These are phyloP conservation scores for Lamprologus ornatipinnis DNA, from an alignment of 2,113 vertebrate species.

Conservation along the genomic window DNA sequence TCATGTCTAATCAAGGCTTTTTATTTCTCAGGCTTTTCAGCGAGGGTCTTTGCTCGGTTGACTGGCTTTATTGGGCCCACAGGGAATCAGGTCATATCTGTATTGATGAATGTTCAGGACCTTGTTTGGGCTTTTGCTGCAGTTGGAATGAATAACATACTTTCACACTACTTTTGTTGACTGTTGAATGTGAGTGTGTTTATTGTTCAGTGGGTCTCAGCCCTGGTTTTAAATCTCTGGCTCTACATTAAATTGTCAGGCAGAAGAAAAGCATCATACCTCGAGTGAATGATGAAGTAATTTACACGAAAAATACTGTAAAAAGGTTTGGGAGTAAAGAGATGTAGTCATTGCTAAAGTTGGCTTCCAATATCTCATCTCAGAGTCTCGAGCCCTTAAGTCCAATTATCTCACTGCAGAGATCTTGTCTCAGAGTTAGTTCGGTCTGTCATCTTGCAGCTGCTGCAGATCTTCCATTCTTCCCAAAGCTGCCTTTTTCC, in stretches of 20 bases:
- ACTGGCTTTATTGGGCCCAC: constrained; percentile 21
- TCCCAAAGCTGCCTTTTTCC: background rate
- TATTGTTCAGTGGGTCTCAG: background rate
- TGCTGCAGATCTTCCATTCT: background rate
- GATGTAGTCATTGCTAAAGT: background rate
- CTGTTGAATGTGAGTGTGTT: background rate
- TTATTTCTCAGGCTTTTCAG: background rate
- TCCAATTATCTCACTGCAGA: background rate
- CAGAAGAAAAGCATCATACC: background rate
- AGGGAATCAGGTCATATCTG: background rate
- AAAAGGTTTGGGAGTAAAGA: background rate
- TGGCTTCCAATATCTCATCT: background rate
- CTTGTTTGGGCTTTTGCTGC: background rate
- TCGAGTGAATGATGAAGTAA: background rate
- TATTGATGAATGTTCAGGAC: background rate
- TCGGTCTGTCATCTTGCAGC: background rate
- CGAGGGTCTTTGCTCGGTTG: background rate
- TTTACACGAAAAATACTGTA: background rate
- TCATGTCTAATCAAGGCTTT: background rate
- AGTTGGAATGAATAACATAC: background rate
- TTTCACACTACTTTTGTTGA: background rate
- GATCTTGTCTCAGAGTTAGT: background rate
- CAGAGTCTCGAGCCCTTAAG: background rate
- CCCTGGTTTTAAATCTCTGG: background rate
- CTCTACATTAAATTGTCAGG: background rate